Percentiles rank a stretch among this genome's conserved stretches.
These are phyloP conservation scores for Stenchaetothrips biformis DNA, from an alignment of 2,888 invertebrate genomes.

Conservation along the genomic window DNA sequence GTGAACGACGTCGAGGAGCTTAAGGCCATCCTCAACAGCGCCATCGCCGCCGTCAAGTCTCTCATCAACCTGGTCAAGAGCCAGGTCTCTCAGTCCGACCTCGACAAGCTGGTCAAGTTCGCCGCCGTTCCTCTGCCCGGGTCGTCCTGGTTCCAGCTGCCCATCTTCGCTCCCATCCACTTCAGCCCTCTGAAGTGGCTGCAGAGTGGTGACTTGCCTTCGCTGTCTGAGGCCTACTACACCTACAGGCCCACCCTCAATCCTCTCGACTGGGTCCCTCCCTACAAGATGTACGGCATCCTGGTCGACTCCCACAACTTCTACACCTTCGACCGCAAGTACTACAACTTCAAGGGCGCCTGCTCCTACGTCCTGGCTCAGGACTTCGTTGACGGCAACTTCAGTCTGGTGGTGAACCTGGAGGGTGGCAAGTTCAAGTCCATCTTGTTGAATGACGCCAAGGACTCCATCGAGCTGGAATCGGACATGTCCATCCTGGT, in stretches of 20 bases:
- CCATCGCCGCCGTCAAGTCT: slow-evolving; percentile 56
- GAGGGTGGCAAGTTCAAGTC: slow-evolving; percentile 63
- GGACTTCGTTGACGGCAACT: slow-evolving; percentile 81
- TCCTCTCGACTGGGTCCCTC: slow-evolving; percentile 57
- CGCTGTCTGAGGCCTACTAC: slow-evolving; percentile 52
- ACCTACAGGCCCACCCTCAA: slow-evolving; percentile 54
- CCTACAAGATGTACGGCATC: slow-evolving; percentile 62
- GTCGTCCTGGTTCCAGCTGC: slow-evolving; percentile 35
- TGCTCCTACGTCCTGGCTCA: slow-evolving; percentile 81
- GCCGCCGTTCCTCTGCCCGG: slow-evolving; percentile 29
- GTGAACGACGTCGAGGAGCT: slow-evolving; percentile 61
- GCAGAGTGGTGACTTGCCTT: slow-evolving; percentile 55
- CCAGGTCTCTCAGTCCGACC: slow-evolving; percentile 43
- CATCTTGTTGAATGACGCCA: slow-evolving; percentile 64
- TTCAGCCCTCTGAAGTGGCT: slow-evolving; percentile 58
- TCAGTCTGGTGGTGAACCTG: slow-evolving; percentile 70
- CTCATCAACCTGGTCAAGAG: slow-evolving; percentile 48
- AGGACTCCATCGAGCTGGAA: slow-evolving; percentile 59
- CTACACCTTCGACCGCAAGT: slow-evolving; percentile 82
- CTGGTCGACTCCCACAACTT: slow-evolving; percentile 76
- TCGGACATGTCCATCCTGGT: slow-evolving; percentile 60
- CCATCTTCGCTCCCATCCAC: slow-evolving; percentile 46
- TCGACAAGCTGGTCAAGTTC: slow-evolving; percentile 43
- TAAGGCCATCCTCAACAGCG: slow-evolving; percentile 56
- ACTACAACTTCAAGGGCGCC: slow-evolving; percentile 62